Base-by-base conservation (phyloP, 2,888 invertebrate genomes). In the Tachystola acroxantha region DNA sequence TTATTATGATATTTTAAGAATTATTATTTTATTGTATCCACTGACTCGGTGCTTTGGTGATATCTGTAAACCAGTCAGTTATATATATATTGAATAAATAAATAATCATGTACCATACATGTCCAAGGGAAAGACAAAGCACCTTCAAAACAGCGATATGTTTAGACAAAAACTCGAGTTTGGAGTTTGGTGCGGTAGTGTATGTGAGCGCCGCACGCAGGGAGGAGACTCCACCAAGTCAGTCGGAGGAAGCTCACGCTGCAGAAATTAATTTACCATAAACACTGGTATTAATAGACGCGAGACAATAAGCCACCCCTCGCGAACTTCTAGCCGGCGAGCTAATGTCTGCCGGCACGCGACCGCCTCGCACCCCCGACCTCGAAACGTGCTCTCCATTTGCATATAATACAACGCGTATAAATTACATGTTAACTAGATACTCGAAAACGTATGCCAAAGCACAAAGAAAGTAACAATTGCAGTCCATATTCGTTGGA, bases 221-320 rank as follows among this genome's bases (percentile, higher is more conserved):
- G 40, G 40, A 27, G 20, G 40, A 43, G 20, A 43, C 45, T 45
- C 37, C 43, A 40, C 29, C 33, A 45, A 56, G 50, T 50, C 42
- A 43, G n/a, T 16, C 3, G 16, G 16, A 16, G 16, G 37, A 50
- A 50, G 51, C 52, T 53, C 59, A 58, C 55, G 60, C 58, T 58
- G 64, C 60, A 65, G 60, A 74, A 72, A 80, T 76, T 77, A 79
- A 78, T 79, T 78, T 65, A 56, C 66, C 60, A 74, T 75, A 80
- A 73, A 75, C 72, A 71, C 66, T 57, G 67, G 64, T 72, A 76
- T 77, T 76, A 82, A 80, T 81, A 81, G 80, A 77, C 65, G 68
- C 74, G 72, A 82, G 82, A 84, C 81, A 84, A 80, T 78, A 80
- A 74, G 76, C 72, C 70, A 76, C 72, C 81, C 81, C 71, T 64